These are phyloP conservation scores for Meandrusa payeni DNA, from an alignment of 2,888 invertebrate species.

Conservation along the genomic window DNA sequence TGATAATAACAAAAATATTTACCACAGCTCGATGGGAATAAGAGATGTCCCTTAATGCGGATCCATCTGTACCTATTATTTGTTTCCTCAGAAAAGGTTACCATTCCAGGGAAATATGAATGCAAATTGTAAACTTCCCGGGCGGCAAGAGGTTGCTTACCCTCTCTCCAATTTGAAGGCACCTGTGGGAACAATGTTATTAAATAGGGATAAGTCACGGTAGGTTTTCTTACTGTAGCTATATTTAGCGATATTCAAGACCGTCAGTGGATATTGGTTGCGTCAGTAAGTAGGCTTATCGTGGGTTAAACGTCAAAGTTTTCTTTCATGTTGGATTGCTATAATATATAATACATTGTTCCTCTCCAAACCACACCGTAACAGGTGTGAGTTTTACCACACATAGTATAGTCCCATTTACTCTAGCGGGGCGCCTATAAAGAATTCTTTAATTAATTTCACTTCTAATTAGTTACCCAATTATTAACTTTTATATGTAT, in stretches of 20 bases:
- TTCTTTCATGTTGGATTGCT: neutral
- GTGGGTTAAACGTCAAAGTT: conserved; percentile 16
- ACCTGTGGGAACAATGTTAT: conserved; percentile 67
- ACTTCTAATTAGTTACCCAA: too few relatives aligned
- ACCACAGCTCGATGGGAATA: conserved; percentile 69
- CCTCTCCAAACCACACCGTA: too few relatives aligned
- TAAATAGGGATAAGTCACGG: conserved; percentile 53
- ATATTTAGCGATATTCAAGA: conserved; percentile 8
- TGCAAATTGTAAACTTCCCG: conserved; percentile 63
- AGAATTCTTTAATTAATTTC: too few relatives aligned
- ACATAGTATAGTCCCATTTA: too few relatives aligned
- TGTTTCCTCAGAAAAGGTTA: conserved; percentile 63
- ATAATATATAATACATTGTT: too few relatives aligned
- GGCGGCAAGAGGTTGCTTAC: conserved; percentile 49
- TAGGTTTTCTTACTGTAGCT: conserved; percentile 2
- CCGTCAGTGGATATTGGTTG: conserved; percentile 15
- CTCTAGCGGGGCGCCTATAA: too few relatives aligned
- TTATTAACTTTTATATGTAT: too few relatives aligned
- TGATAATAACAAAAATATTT: conserved; percentile 77
- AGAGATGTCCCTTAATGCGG: conserved; percentile 76
- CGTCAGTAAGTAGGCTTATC: neutral
- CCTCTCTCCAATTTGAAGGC: conserved; percentile 50
- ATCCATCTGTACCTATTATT: conserved; percentile 76
- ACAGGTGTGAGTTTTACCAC: too few relatives aligned
- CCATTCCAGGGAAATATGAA: conserved; percentile 59